Conservation (phyloP, 2,888 invertebrate species). For the Crepidodera aurea region DNA sequence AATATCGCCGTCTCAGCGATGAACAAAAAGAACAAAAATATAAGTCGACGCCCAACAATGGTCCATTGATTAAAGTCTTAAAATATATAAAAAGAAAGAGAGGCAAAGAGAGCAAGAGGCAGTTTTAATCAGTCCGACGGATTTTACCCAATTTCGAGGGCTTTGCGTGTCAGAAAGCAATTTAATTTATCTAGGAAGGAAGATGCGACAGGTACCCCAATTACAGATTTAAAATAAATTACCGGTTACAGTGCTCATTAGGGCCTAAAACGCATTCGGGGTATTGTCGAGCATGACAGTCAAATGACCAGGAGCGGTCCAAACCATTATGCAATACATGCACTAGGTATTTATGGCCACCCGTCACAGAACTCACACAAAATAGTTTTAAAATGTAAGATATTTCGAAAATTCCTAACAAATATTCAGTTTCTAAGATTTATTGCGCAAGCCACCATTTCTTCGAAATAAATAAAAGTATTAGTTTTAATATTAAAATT, state of each 20-base stretch:
- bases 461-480: too few relatives aligned
- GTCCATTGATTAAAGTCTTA: slow-evolving; percentile 12
- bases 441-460: too few relatives aligned
- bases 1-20: too few relatives aligned
- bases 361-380: too few relatives aligned
- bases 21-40: background rate
- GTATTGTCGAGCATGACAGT: background rate
- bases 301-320: slow-evolving; percentile 3
- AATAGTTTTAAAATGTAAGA: too few relatives aligned
- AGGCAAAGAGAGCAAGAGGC: slow-evolving; percentile 9
- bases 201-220: slow-evolving; percentile 43
- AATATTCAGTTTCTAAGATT: too few relatives aligned
- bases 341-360: background rate
- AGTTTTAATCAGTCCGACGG: slow-evolving; percentile 24
- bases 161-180: slow-evolving; percentile 40
- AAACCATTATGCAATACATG: background rate
- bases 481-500: too few relatives aligned
- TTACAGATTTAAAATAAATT: slow-evolving; percentile 45
- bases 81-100: slow-evolving; percentile 9
- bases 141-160: slow-evolving; percentile 34
- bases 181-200: slow-evolving; percentile 38
- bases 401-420: too few relatives aligned
- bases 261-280: slow-evolving; percentile 34
- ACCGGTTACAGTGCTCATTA: slow-evolving; percentile 39
- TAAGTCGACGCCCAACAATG: slow-evolving; percentile 9